phyloP scores from a whole-genome alignment of 2,797 vertebrate genomes.

The Bradypodion ventrale region DNA sequence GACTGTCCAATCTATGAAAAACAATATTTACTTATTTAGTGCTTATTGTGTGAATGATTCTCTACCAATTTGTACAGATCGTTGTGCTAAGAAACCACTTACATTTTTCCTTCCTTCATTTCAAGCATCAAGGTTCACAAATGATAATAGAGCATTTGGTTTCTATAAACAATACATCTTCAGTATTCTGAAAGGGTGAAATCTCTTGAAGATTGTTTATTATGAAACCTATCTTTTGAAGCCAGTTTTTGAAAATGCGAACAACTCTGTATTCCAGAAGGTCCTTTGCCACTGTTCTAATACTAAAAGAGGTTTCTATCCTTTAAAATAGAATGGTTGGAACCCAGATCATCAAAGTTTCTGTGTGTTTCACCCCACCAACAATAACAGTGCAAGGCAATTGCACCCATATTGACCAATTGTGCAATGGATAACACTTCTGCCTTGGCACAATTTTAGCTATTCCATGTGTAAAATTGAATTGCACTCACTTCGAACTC shows the following conservation, averaged over 20 bases:
- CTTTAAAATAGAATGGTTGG: conserved; percentile 23
- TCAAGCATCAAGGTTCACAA: not conserved
- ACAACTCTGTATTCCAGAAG: conserved; percentile 17
- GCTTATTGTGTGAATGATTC: conserved; percentile 26
- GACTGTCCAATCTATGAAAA: not conserved
- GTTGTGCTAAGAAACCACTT: conserved; percentile 42
- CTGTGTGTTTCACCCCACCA: no score
- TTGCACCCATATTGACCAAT: not conserved
- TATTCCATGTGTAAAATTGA: no score
- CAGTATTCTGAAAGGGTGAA: conserved; percentile 24
- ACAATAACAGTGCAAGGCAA: no score
- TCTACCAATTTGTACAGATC: conserved; percentile 39
- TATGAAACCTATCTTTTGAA: conserved; percentile 38
- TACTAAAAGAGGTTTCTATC: conserved; percentile 22
- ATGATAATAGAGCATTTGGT: not conserved
- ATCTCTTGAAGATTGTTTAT: conserved; percentile 25
- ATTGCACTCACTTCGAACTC: no score
- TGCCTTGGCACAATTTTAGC: no score
- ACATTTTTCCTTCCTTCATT: not conserved
- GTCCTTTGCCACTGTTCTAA: conserved; percentile 26
- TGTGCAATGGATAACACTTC: no score
- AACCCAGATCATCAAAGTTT: no score
- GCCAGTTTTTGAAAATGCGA: conserved; percentile 22
- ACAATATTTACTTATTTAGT: conserved; percentile 43
- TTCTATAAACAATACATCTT: not conserved